phyloP scores from a whole-genome alignment of 2,888 invertebrate species.

The Himalopsyche kuldschensis region DNA sequence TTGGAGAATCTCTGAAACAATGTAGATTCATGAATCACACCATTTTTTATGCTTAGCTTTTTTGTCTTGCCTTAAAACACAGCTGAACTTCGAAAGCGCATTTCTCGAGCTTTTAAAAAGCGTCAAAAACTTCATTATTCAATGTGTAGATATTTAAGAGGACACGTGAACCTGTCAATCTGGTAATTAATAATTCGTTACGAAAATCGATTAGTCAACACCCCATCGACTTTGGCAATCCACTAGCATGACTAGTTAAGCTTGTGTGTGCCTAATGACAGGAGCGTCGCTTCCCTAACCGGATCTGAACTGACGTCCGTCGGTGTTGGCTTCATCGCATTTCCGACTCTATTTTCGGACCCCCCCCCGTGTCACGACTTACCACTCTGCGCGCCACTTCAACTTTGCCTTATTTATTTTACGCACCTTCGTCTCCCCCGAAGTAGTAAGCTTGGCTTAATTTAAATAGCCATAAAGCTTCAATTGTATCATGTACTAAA shows the following conservation, averaged over 20 bases:
- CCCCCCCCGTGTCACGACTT: neutral
- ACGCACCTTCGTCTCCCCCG: neutral
- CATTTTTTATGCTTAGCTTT: no score
- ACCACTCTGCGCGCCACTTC: neutral
- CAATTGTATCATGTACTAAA: no score
- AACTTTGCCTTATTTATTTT: neutral
- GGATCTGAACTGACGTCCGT: neutral
- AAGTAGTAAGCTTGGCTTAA: neutral
- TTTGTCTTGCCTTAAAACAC: no score
- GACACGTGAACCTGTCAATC: neutral
- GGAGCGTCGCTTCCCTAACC: conserved; percentile 16
- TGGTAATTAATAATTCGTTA: neutral
- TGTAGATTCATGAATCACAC: no score
- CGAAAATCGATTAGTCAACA: neutral
- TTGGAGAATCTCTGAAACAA: no score
- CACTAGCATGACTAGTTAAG: neutral
- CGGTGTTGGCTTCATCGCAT: conserved; percentile 31
- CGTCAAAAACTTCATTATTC: no score
- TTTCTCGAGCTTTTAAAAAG: no score
- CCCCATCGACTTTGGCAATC: neutral
- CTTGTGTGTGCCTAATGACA: conserved; percentile 24
- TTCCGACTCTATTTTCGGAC: conserved; percentile 36
- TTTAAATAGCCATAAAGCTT: neutral
- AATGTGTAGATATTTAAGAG: neutral
- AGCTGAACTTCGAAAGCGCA: no score